Conservation (phyloP, 2,888 invertebrate genomes). For the Clostera curtula region DNA sequence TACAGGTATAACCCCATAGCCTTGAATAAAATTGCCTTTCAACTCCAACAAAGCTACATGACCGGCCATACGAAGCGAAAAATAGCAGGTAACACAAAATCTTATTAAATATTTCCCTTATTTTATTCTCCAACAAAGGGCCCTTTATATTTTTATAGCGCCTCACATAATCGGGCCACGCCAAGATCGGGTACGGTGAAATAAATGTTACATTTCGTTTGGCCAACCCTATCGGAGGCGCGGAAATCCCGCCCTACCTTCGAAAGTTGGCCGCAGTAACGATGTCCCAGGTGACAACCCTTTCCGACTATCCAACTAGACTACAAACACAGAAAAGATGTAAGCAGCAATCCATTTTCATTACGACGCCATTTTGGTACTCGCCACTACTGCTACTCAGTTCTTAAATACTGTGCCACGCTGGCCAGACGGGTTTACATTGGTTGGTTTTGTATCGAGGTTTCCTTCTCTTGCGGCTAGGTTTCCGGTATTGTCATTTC, state of each 20-base stretch:
- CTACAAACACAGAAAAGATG: no score
- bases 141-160: conserved; percentile 18
- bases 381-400: no score
- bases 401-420: no score
- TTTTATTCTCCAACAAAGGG: conserved; percentile 16
- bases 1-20: no score
- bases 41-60: conserved; percentile 11
- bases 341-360: no score
- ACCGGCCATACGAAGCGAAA: conserved; percentile 18
- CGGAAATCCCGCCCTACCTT: conserved; percentile 17
- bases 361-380: no score
- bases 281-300: conserved; percentile 29
- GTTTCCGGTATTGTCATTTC: no score
- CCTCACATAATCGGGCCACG: conserved; percentile 15
- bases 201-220: conserved; percentile 8
- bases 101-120: conserved; percentile 15
- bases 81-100: conserved; percentile 14
- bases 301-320: conserved; percentile 12
- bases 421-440: no score
- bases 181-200: conserved; percentile 14
- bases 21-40: not conserved
- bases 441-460: no score
- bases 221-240: conserved; percentile 22
- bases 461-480: no score
- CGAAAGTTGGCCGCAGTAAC: conserved; percentile 23